phyloP scores from a whole-genome alignment of 2,888 invertebrate genomes.

The Nowickia ferox region DNA sequence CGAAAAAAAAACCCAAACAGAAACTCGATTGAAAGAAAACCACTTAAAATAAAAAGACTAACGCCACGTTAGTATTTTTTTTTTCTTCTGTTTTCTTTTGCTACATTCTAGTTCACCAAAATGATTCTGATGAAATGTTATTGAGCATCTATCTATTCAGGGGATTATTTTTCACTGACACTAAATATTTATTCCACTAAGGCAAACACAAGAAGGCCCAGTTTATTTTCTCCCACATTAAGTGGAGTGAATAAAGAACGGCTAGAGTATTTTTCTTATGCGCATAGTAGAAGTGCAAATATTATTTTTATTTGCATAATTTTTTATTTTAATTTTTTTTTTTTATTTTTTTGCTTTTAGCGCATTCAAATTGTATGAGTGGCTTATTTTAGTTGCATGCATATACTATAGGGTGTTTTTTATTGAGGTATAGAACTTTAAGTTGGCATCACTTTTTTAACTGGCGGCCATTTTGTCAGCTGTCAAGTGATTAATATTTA shows the following conservation, averaged over 20 bases:
- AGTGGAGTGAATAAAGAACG: constrained; percentile 4
- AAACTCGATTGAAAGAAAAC: constrained; percentile 34
- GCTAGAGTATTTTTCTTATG: constrained; percentile 51
- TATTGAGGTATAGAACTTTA: no score
- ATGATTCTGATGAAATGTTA: constrained; percentile 77
- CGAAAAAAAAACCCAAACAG: not conserved
- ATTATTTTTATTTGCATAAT: constrained; percentile 48
- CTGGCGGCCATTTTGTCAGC: no score
- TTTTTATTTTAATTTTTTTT: not conserved
- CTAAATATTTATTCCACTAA: constrained; percentile 29
- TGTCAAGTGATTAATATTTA: no score
- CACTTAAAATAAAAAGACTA: constrained; percentile 48
- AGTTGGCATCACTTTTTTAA: no score
- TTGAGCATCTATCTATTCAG: constrained; percentile 78
- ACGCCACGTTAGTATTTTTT: constrained; percentile 4
- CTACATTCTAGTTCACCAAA: constrained; percentile 38
- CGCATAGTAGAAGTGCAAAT: constrained; percentile 67
- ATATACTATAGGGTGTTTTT: no score
- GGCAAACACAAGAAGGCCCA: constrained; percentile 59
- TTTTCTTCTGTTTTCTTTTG: not conserved
- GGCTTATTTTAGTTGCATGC: constrained; percentile 26
- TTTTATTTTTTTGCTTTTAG: not conserved
- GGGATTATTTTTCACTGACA: constrained; percentile 73
- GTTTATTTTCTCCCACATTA: constrained; percentile 31
- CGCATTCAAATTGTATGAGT: constrained; percentile 37